Conservation (phyloP, 2,888 invertebrate species). For the Pyrocoelia pectoralis region DNA sequence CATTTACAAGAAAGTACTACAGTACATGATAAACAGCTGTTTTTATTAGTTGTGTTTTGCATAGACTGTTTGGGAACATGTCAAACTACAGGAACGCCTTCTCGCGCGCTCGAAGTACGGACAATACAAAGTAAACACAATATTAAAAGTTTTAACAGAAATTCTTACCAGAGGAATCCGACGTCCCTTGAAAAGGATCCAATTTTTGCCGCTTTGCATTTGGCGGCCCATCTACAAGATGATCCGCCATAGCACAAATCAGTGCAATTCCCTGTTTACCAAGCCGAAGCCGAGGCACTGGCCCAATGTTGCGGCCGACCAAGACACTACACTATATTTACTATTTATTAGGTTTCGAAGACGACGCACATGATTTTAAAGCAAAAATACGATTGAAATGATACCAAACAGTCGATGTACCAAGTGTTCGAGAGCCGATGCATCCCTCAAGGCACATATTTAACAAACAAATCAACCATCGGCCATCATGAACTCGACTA, state of each 20-base stretch:
- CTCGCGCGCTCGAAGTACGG: slow-evolving; percentile 53
- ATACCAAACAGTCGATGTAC: slow-evolving; percentile 69
- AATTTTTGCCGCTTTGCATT: slow-evolving; percentile 92
- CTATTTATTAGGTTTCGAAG: slow-evolving; percentile 59
- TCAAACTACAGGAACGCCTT: slow-evolving; percentile 53
- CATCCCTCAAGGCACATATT: slow-evolving; percentile 82
- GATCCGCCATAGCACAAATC: slow-evolving; percentile 82
- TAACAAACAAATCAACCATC: slow-evolving; percentile 75
- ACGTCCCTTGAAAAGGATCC: slow-evolving; percentile 83
- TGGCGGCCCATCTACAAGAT: slow-evolving; percentile 94
- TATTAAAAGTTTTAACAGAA: slow-evolving; percentile 26
- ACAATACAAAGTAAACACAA: slow-evolving; percentile 44
- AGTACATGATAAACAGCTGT: slow-evolving; percentile 44
- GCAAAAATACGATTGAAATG: slow-evolving; percentile 57
- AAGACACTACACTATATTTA: slow-evolving; percentile 56
- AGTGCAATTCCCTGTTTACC: slow-evolving; percentile 67
- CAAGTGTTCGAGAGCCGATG: slow-evolving; percentile 74
- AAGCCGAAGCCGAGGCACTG: slow-evolving; percentile 70
- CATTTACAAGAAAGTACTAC: slow-evolving; percentile 12
- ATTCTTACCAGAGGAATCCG: slow-evolving; percentile 80
- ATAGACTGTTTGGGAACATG: slow-evolving; percentile 45
- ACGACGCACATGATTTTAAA: slow-evolving; percentile 60
- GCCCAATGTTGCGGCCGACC: slow-evolving; percentile 58
- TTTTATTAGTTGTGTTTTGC: slow-evolving; percentile 46
- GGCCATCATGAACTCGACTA: slow-evolving; percentile 81